Percentiles rank a stretch among this genome's conserved stretches.
Evolutionary conservation across 1,140 invertebrate genomes (phyloP).

Genomic region (Aphidius ervi): DNA sequence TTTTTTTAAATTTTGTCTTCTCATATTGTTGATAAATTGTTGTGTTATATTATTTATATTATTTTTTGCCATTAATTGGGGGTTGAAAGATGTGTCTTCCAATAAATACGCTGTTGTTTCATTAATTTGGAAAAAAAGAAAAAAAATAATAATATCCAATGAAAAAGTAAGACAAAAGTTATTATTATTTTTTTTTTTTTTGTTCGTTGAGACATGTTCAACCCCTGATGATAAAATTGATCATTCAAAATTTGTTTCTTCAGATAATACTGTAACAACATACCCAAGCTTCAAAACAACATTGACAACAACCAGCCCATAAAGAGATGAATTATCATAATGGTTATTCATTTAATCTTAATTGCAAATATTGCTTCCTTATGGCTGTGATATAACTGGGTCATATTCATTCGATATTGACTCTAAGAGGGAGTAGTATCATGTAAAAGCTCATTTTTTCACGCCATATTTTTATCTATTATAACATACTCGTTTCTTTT

Average conservation of each 20-base stretch:
- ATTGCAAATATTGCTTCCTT: slow-evolving; percentile 38
- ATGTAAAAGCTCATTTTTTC: slow-evolving; percentile 46
- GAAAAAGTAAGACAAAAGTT: background rate
- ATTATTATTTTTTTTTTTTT: background rate
- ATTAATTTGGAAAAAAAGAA: background rate
- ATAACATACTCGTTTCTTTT: slow-evolving; percentile 30
- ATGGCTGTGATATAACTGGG: slow-evolving; percentile 47
- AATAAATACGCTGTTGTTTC: background rate
- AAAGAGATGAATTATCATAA: too few species aligned
- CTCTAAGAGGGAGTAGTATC: slow-evolving; percentile 52
- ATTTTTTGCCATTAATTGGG: too few species aligned
- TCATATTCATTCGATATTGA: slow-evolving; percentile 49
- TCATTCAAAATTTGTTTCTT: background rate
- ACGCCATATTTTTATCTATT: slow-evolving; percentile 41
- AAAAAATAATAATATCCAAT: background rate
- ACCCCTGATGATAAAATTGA: background rate
- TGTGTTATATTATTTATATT: too few species aligned
- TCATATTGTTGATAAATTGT: too few species aligned
- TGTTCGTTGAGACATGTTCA: too few species aligned
- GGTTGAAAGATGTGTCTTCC: too few species aligned
- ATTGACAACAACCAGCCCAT: too few species aligned
- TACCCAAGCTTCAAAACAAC: too few species aligned
- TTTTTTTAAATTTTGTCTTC: too few species aligned
- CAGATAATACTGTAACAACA: background rate
- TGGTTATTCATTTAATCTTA: background rate